phyloP scores from a whole-genome alignment of 2,113 vertebrate genomes.

The Phaethornis superciliosus region DNA sequence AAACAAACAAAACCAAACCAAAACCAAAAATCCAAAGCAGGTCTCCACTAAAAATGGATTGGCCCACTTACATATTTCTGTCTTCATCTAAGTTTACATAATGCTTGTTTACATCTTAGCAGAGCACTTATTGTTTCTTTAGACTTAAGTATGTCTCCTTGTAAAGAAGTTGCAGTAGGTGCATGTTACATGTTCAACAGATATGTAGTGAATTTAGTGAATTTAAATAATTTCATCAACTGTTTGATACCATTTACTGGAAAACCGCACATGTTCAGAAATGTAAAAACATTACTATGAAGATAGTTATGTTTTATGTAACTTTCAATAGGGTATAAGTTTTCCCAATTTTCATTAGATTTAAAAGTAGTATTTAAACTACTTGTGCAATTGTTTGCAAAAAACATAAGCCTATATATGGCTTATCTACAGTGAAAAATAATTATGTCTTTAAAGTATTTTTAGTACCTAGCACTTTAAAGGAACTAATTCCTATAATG shows the following conservation, averaged over 20 bases:
- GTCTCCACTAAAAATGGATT: background rate
- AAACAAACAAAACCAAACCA: too few species aligned
- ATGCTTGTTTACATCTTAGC: background rate
- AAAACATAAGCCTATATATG: background rate
- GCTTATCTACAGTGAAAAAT: background rate
- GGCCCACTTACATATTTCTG: background rate
- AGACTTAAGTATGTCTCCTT: background rate
- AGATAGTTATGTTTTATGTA: background rate
- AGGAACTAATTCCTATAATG: background rate
- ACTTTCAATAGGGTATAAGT: background rate
- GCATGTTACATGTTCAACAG: background rate
- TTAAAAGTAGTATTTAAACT: background rate
- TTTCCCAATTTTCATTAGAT: background rate
- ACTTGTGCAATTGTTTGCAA: background rate
- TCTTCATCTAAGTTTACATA: background rate
- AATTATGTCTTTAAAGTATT: background rate
- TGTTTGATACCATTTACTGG: rapidly evolving
- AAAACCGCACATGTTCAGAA: background rate
- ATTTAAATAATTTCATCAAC: background rate
- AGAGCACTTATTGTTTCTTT: background rate
- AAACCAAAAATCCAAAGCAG: too few species aligned
- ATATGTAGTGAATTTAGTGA: background rate
- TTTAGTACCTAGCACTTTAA: background rate
- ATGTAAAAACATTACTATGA: background rate
- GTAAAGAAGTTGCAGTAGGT: background rate